A percentile compares a stretch with the other conserved stretches of the same genome.
Conservation (phyloP, 2,888 invertebrate genomes). For the Cataglyphis altisquamis region DNA sequence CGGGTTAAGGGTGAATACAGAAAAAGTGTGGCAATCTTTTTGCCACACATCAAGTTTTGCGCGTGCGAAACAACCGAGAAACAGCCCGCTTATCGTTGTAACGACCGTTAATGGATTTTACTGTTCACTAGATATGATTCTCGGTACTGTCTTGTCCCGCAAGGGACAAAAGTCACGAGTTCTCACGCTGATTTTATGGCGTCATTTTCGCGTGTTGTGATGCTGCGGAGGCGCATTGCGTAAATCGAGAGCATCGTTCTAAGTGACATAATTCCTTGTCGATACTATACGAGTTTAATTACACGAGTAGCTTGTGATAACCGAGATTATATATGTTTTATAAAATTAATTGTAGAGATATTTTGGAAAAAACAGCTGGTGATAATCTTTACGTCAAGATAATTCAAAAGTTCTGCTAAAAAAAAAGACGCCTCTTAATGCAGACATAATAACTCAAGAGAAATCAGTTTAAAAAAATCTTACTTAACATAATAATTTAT, state of each 20-base stretch:
- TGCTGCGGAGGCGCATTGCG: not conserved
- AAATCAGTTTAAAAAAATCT: not conserved
- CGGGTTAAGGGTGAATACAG: conserved; percentile 16
- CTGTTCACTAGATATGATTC: conserved; percentile 14
- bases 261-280: conserved; percentile 1
- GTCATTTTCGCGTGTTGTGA: conserved; percentile 5
- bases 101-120: conserved; percentile 18
- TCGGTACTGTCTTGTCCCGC: not conserved
- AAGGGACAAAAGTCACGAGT: conserved; percentile 4
- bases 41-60: not conserved
- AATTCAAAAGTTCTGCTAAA: not conserved
- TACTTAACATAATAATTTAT: not conserved
- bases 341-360: not conserved
- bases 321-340: not conserved
- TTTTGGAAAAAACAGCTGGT: not conserved
- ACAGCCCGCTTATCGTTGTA: conserved; percentile 14
- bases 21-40: not conserved
- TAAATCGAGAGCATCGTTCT: conserved; percentile 10
- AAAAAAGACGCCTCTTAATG: not conserved
- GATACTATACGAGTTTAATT: not conserved
- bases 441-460: not conserved
- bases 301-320: not conserved
- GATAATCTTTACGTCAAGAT: not conserved
- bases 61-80: conserved; percentile 10
- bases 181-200: conserved; percentile 32